Base-by-base conservation (phyloP, 2,113 vertebrate genomes). In the Anolis sagrei region DNA sequence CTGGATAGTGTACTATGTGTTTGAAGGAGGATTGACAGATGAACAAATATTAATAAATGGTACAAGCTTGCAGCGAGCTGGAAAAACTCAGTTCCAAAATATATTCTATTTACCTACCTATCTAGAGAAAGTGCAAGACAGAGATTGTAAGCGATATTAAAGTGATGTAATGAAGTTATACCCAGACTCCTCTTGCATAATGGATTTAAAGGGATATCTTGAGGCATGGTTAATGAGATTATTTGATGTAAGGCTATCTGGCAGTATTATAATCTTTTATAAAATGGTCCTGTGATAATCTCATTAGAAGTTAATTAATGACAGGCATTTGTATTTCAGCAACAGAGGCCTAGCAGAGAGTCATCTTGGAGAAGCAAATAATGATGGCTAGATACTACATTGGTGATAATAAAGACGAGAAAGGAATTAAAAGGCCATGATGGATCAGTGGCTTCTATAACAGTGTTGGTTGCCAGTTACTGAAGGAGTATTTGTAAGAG, bases 181-280 rank as follows among this genome's bases (percentile, higher is more conserved):
- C 61, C 0, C 27, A 62, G 69, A 29, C 73, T 89, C 83, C 54
- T 75, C 34, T 82, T 94, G 88, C 0, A 13, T 93, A 95, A 95
- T 72, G 89, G 88, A 93, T 93, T 90, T 91, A 87, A 95, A 95
- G 82, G 91, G 92, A 93, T 84, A 94, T 95, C 74, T 86, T 86
- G 85, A 92, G 36, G 77, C 81, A 77, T 14, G 89, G 91, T 89
- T 95, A 96, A 96, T 94, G 88, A 93, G 87, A 95, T 93, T 94
- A 90, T 90, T 83, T 95, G 90, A 91, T 90, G 91, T 94, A 92
- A 94, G 49, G 81, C 76, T 95, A 94, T 95, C 88, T 93, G 82
- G 78, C 89, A 94, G 93, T 92, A 87, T 32, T 79, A 92, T 95
- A 76, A 90, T 86, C 87, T 86, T 70, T 93, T 94, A 95, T 95